Evolutionary conservation across 2,113 vertebrate genomes (phyloP).

Genomic region (Taxidea taxus): DNA sequence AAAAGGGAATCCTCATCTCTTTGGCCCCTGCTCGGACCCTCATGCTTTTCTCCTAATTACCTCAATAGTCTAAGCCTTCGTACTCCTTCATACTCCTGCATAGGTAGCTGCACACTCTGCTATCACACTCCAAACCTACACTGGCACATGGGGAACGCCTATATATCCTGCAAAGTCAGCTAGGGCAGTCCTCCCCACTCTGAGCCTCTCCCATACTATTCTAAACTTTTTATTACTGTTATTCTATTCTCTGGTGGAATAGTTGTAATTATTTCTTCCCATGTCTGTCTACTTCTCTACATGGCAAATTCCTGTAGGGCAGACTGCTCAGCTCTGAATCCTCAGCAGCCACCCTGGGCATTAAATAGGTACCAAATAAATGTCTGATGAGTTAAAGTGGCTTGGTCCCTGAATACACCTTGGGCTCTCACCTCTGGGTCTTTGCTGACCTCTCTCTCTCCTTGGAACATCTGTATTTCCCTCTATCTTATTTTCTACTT

Average conservation of each 20-base stretch:
- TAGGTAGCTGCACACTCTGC: background rate
- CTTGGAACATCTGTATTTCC: background rate
- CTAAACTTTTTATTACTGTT: background rate
- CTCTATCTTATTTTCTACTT: background rate
- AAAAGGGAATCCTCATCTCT: background rate
- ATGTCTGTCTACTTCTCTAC: background rate
- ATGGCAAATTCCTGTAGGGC: background rate
- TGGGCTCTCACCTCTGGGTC: background rate
- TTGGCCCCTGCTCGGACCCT: background rate
- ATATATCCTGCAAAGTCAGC: background rate
- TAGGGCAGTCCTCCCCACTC: background rate
- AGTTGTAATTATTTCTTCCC: background rate
- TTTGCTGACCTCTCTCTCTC: background rate
- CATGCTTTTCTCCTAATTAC: background rate
- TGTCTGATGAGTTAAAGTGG: background rate
- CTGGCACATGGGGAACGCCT: background rate
- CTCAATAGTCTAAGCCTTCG: background rate
- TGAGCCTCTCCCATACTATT: background rate
- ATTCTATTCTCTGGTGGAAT: background rate
- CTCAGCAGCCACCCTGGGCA: background rate
- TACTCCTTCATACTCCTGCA: background rate
- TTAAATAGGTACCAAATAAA: background rate
- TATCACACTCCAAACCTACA: background rate
- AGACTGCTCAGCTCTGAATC: background rate
- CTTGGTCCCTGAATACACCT: background rate